Evolutionary conservation across 2,113 vertebrate species (phyloP), one percentile per base, ranked within the genome.

Genomic region (Pleuronectes platessa): DNA sequence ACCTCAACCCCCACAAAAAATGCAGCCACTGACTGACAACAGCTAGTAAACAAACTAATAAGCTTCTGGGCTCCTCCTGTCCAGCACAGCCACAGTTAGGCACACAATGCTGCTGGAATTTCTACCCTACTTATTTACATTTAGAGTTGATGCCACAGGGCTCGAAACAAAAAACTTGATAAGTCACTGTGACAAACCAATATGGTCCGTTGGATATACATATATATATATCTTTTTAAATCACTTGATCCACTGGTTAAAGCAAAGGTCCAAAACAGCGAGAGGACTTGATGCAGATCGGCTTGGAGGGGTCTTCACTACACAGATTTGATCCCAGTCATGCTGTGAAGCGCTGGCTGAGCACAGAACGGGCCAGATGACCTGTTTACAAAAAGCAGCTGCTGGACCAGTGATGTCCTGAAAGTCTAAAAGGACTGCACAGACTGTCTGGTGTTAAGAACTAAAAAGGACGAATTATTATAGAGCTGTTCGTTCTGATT

Each of bases 1-100:
- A 77, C 86, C 87, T 81, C 49, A 23, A 4, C 31, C 76, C 54
- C 54, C 64, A 18, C 12, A 27, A 60, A 17, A 47, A 47, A 88
- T 73, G 80, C 78, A 42, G 71, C 42, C 4, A 20, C 62, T 24
- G 8, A 8, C 55, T 60, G 61, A 77, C 80, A 70, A 79, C 71
- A 78, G 74, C 6, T 31, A 31, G 42, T 35, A 37, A 64, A 73
- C 27, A 71, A 71, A 74, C 42, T 56, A 68, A 79, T 66, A 8
- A 83, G 60, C 15, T 2, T 63, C 49, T 18, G 15, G 13, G 49
- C 82, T 74, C 45, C 53, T 47, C 79, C 62, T 53, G 5, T 64
- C 26, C 23, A 76, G 42, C 40, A 77, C 37, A 61, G 74, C 40
- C 47, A 35, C 47, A 18, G 5, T 23, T 9, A 4, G 51, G 20